These are phyloP conservation scores for Gyps fulvus DNA, from an alignment of 2,113 vertebrate genomes.

Conservation along the genomic window DNA sequence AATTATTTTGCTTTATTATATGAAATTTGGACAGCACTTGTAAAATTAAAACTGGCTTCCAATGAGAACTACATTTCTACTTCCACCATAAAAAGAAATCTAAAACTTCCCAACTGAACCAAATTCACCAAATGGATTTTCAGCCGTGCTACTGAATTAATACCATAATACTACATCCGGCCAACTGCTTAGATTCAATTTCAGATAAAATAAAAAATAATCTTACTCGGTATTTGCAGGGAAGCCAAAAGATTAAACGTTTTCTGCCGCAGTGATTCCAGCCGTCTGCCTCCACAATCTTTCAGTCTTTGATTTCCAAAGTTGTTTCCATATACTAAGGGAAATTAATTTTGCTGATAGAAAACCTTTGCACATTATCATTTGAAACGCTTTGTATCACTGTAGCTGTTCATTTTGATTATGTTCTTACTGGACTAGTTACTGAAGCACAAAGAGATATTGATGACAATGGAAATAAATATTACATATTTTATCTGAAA, in stretches of 20 bases:
- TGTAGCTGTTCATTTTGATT: neutral
- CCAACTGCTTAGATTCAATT: neutral
- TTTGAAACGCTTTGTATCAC: neutral
- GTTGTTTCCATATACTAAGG: neutral
- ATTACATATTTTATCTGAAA: neutral
- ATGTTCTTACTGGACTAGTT: neutral
- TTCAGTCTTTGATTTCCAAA: neutral
- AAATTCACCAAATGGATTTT: neutral
- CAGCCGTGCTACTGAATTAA: neutral
- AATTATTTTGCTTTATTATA: neutral
- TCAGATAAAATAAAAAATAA: neutral
- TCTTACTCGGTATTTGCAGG: neutral
- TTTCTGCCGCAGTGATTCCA: neutral
- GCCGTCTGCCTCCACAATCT: neutral
- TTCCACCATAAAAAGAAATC: neutral
- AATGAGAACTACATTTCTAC: neutral
- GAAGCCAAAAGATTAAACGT: neutral
- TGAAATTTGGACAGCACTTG: neutral
- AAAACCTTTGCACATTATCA: neutral
- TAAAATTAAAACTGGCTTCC: neutral
- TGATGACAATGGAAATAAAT: neutral
- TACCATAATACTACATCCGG: neutral
- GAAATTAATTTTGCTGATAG: neutral
- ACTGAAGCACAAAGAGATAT: neutral
- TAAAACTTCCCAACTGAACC: neutral